phyloP scores from a whole-genome alignment of 2,888 invertebrate species.

The Oithona nana region DNA sequence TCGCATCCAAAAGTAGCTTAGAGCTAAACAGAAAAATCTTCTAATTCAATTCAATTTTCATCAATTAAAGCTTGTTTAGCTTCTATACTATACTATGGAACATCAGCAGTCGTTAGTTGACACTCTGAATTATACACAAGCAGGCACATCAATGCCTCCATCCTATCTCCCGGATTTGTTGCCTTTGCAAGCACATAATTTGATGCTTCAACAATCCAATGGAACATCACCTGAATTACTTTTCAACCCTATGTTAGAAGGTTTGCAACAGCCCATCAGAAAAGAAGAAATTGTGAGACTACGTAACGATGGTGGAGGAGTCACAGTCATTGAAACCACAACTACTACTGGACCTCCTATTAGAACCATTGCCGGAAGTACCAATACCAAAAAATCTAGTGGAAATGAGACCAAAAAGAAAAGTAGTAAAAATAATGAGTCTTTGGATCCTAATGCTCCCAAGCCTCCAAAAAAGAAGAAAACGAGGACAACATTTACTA shows the following conservation, averaged over 20 bases:
- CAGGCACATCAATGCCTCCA: not conserved
- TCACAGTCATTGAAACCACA: not conserved
- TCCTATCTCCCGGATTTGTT: not conserved
- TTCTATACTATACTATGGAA: no score
- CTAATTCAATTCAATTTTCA: no score
- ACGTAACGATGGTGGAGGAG: not conserved
- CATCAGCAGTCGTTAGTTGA: no score
- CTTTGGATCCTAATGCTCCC: not conserved
- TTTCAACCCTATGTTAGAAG: not conserved
- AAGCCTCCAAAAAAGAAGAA: conserved; percentile 17
- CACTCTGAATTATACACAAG: no score
- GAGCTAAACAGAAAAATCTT: no score
- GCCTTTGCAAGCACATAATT: not conserved
- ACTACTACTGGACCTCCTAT: not conserved
- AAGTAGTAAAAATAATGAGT: not conserved
- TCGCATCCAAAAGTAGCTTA: no score
- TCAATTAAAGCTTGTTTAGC: no score
- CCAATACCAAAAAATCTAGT: not conserved
- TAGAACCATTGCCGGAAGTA: not conserved
- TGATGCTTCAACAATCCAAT: not conserved
- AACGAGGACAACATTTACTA: conserved; percentile 70
- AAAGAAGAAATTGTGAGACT: not conserved
- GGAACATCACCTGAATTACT: not conserved
- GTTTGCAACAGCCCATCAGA: not conserved
- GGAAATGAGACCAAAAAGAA: not conserved